These are phyloP conservation scores for Oreotrochilus melanogaster DNA, from an alignment of 2,113 vertebrate genomes.

Conservation along the genomic window DNA sequence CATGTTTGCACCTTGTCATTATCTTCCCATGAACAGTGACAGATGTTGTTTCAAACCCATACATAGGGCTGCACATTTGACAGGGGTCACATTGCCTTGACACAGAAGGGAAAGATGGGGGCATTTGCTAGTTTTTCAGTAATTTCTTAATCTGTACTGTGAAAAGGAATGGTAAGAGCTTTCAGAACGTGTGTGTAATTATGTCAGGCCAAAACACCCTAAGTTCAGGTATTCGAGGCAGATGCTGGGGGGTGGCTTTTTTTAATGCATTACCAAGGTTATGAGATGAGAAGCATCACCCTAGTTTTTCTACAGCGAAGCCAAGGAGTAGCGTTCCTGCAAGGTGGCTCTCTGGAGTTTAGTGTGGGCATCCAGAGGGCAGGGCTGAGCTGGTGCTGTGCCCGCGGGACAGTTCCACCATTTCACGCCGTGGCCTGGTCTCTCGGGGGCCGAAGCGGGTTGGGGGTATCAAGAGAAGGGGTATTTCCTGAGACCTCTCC, in stretches of 20 bases:
- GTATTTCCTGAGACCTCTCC: neutral
- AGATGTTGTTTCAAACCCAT: neutral
- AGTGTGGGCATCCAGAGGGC: rapidly evolving
- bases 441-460: no score
- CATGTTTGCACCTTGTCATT: rapidly evolving
- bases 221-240: neutral
- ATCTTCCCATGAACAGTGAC: rapidly evolving
- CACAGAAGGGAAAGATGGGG: neutral
- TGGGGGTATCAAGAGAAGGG: no score
- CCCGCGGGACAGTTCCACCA: rapidly evolving
- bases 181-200: neutral
- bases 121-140: neutral
- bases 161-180: neutral
- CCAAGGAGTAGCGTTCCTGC: neutral
- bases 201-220: neutral
- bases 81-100: neutral
- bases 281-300: rapidly evolving
- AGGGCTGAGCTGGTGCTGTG: no score
- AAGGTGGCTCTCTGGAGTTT: neutral
- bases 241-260: neutral
- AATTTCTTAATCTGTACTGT: rapidly evolving
- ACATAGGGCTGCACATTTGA: neutral
- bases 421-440: neutral
- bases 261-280: no score
- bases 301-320: neutral